Conservation (phyloP, 2,113 vertebrate genomes). For the Erythrocercus mccallii region DNA sequence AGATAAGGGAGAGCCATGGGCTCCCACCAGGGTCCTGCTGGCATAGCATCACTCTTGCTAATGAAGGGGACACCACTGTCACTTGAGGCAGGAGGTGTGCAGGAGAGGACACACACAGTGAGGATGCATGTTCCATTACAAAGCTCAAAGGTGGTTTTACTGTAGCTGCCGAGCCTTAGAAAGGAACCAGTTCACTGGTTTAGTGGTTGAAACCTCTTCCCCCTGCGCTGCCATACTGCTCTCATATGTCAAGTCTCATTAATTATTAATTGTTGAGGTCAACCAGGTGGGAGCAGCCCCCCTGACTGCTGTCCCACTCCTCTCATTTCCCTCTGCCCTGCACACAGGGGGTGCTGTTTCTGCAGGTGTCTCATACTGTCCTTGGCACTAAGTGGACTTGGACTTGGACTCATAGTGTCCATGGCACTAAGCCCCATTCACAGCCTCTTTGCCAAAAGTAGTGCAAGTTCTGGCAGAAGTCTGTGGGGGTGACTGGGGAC, state of each 20-base stretch:
- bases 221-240: neutral
- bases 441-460: neutral
- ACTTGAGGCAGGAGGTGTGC: neutral
- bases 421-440: rapidly evolving
- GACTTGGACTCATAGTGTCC: no score
- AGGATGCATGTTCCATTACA: rapidly evolving
- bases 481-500: neutral
- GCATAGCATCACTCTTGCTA: rapidly evolving
- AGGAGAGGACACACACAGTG: neutral
- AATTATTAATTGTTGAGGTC: neutral
- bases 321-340: neutral
- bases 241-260: rapidly evolving
- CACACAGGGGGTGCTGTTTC: neutral
- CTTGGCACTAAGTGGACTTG: no score
- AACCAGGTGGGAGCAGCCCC: neutral
- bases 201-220: neutral
- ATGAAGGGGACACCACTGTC: neutral
- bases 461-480: neutral
- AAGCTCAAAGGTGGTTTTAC: neutral
- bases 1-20: neutral
- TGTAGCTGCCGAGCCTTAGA: neutral
- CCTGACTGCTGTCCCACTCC: neutral
- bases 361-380: rapidly evolving
- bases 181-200: neutral
- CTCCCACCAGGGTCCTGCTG: neutral